Base-by-base conservation (phyloP, 2,888 invertebrate genomes). In the Theretra japonica region DNA sequence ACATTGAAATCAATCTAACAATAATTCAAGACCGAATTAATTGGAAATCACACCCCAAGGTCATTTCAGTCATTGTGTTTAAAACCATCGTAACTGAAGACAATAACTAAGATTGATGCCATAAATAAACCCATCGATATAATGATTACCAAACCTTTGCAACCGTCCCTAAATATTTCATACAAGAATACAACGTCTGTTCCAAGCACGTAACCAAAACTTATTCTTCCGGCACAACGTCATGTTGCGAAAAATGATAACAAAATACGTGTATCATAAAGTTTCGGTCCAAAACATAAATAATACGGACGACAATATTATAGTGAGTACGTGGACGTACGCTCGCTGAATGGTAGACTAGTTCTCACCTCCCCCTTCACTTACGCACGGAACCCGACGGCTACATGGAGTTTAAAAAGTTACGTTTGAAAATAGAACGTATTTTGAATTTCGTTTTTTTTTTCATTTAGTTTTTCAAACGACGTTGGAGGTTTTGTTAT, bases 361-460 rank as follows among this genome's bases (percentile, higher is more conserved):
- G 74, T 72, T 77, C 73, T 73, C 70, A 71, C 71, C 77, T 80
- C 77, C 77, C 75, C 73, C 77, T 77, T 77, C 77, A 82, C 80
- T 82, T 80, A 84, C 83, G 79, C 82, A 82, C 80, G 79, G 25
- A 70, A 76, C 72, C 72, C 25, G 58, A 11, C 58, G 3, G 58
- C 23, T 28, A 59, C 58, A 59, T 59, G 25, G 25, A 59, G 25
- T 59, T 59, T 59, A 8, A 23, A 17, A 25, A 59, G 25, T 59
- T 59, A 59, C 25, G 23, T 59, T 59, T 59, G 59, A 59, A 28
- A 59, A 59, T 28, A 19, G 59, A 59, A 59, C 30, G 4, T 53
- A n/a, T 8, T 53, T 53, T 41, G 41, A 41, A 41, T 41, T 41
- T 41, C 11, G 53, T 50, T 50, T 50, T 50, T 17, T 50, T 53